These are phyloP conservation scores for Chelon labrosus DNA, from an alignment of 2,797 vertebrate species.

Conservation along the genomic window DNA sequence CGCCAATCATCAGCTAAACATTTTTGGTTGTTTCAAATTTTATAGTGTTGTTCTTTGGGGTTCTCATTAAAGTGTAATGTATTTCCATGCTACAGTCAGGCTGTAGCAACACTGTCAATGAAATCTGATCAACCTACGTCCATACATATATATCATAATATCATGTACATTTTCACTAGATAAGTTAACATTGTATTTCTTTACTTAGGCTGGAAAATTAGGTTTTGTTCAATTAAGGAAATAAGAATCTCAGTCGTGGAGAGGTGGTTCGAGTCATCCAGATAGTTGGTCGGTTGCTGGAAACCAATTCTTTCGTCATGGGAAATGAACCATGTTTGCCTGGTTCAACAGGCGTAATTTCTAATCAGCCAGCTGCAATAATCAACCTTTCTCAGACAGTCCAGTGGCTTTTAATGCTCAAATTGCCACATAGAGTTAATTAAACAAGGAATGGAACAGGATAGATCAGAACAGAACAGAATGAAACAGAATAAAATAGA, in stretches of 20 bases:
- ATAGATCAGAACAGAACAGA: slow-evolving; percentile 22
- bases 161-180: no score
- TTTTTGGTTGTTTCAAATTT: background rate
- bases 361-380: slow-evolving; percentile 64
- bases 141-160: background rate
- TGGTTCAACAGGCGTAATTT: slow-evolving; percentile 67
- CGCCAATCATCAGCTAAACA: background rate
- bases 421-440: slow-evolving; percentile 63
- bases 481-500: background rate
- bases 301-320: slow-evolving; percentile 53
- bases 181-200: no score
- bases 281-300: slow-evolving; percentile 50
- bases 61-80: background rate
- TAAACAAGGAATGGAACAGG: slow-evolving; percentile 31
- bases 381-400: slow-evolving; percentile 64
- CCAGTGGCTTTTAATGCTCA: slow-evolving; percentile 52
- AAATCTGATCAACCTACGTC: background rate
- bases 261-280: slow-evolving; percentile 58
- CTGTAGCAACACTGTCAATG: no score
- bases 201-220: slow-evolving; percentile 13
- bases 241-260: slow-evolving; percentile 50
- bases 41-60: background rate
- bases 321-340: slow-evolving; percentile 53
- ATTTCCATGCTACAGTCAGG: background rate
- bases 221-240: slow-evolving; percentile 39